Evolutionary conservation across 2,888 invertebrate species (phyloP), one percentile per base, ranked within the genome.

Genomic region (Brachypalpus laphriformis): DNA sequence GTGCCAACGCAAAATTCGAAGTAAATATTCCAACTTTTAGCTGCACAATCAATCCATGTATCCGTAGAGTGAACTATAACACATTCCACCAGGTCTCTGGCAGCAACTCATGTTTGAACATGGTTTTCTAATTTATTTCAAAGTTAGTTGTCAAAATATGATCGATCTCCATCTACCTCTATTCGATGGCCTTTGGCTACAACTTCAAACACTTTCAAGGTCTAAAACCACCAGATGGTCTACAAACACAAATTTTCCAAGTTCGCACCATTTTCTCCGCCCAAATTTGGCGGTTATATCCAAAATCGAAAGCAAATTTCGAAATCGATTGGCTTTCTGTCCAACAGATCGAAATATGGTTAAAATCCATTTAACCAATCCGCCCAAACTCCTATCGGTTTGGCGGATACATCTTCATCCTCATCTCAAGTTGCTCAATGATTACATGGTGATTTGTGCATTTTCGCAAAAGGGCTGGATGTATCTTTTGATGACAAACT

Each of bases 251-350:
- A 57, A 28, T 70, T 18, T 25, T 59, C 59, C 66, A 75, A 80
- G 74, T 66, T 51, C 59, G 66, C 40, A 34, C 31, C 20, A 45
- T 59, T 66, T 66, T 74, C 18, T 51, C 65, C 31, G 20, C 20
- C 82, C 66, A 78, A 77, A 72, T 72, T 72, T 78, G 78, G 77
- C 16, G 8, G 31, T 72, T 66, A 40, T 34, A 47, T 0, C 77
- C 78, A 82, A 78, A 82, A 66, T 72, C 14, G 22, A 61, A 78
- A 66, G 20, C 71, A 51, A 81, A 81, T 75, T 14, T 45, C 68
- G 57, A 57, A 80, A 80, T 51, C 66, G 42, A 8, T 45, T 37
- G 42, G 37, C 47, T 18, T 9, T 49, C 40, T 51, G 28, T 65
- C 45, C 42, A 51, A 14, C 20, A 5, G 8, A 51, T 25, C 34